Percentiles rank a stretch among this genome's conserved stretches.
These are phyloP conservation scores for Drosophila sulfurigaster DNA, from an alignment of 1,140 invertebrate genomes.

Conservation along the genomic window DNA sequence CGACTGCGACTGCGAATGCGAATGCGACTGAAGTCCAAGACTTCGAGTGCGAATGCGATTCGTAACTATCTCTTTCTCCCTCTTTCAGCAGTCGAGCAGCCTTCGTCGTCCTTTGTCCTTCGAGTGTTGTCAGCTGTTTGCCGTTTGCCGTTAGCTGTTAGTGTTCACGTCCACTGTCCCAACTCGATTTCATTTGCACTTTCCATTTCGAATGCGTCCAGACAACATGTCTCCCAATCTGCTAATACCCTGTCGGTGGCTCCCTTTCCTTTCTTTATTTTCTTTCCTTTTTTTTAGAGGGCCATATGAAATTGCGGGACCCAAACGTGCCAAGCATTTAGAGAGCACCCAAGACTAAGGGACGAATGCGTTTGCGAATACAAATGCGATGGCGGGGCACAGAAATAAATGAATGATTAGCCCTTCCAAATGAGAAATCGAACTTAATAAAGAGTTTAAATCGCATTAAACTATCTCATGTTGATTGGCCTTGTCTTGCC, in stretches of 20 bases:
- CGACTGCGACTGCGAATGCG: constrained; percentile 8
- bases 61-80: not conserved
- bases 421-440: not conserved
- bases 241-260: constrained; percentile 29
- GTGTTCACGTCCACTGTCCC: constrained; percentile 27
- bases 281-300: not conserved
- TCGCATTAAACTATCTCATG: not conserved
- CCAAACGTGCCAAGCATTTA: constrained; percentile 6
- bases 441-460: constrained; percentile 3
- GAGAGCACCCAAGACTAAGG: no score
- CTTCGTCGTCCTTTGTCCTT: constrained; percentile 22
- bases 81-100: not conserved
- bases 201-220: constrained; percentile 50
- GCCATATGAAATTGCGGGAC: constrained; percentile 6
- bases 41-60: constrained; percentile 12
- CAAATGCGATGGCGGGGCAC: not conserved
- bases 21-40: not conserved
- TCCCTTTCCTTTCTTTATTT: not conserved
- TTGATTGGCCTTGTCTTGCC: not conserved
- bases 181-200: constrained; percentile 53
- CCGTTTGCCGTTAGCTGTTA: constrained; percentile 19
- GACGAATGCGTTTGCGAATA: not conserved
- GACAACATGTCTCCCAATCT: constrained; percentile 46
- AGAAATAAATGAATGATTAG: constrained; percentile 30
- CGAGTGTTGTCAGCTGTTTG: constrained; percentile 24